These are phyloP conservation scores for Hartigia nigra DNA, from an alignment of 2,888 invertebrate genomes.

Conservation along the genomic window DNA sequence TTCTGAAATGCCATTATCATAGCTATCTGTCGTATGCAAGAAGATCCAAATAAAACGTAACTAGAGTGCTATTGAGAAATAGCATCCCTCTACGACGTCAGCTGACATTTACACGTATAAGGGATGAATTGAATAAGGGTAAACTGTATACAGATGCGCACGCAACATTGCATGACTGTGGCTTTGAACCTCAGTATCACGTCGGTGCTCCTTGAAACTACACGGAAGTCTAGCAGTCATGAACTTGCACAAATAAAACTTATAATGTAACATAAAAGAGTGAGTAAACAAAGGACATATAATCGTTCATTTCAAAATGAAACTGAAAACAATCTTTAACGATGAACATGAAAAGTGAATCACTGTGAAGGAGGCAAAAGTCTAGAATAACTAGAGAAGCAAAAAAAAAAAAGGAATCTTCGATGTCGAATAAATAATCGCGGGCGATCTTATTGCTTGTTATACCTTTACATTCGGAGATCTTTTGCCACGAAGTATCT, in stretches of 20 bases:
- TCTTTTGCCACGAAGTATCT: too few relatives aligned
- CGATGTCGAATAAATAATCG: neutral
- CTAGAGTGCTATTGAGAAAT: conserved; percentile 15
- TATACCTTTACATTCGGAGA: too few relatives aligned
- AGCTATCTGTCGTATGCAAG: neutral
- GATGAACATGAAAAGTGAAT: neutral
- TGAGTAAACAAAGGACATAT: neutral
- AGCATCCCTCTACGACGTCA: neutral
- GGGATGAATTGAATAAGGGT: neutral
- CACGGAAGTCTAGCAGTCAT: neutral
- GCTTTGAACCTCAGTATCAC: conserved; percentile 48
- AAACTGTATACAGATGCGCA: conserved; percentile 37
- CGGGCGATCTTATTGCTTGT: too few relatives aligned
- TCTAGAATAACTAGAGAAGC: neutral
- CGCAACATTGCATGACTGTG: conserved; percentile 50
- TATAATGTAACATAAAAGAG: neutral
- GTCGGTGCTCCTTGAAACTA: conserved; percentile 35
- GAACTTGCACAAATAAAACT: neutral
- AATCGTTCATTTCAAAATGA: neutral
- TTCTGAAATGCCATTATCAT: neutral
- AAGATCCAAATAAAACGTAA: conserved; percentile 19
- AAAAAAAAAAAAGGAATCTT: neutral
- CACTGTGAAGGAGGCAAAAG: neutral
- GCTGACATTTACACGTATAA: neutral
- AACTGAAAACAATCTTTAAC: neutral